phyloP scores from a whole-genome alignment of 2,797 vertebrate species.

The Xyrichtys novacula region DNA sequence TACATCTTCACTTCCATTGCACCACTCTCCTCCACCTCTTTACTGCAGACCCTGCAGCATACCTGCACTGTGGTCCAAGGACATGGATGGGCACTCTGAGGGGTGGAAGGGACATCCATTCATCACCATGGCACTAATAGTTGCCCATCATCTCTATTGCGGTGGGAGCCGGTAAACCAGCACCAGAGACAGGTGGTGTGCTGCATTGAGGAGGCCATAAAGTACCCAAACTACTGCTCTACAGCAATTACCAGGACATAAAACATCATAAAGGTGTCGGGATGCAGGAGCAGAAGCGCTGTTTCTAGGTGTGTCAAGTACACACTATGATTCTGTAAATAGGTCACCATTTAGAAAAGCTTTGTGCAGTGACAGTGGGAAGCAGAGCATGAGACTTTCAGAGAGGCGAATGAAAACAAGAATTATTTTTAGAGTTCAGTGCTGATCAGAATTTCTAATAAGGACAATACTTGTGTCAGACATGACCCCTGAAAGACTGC shows the following conservation, averaged over 20 bases:
- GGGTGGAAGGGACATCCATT: conserved; percentile 46
- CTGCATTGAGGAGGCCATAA: conserved; percentile 55
- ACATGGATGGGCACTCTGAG: conserved; percentile 45
- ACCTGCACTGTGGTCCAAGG: conserved; percentile 58
- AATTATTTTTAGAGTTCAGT: conserved; percentile 14
- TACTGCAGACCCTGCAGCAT: conserved; percentile 7
- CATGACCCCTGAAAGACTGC: neutral
- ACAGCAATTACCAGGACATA: conserved; percentile 57
- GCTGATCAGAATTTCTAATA: conserved; percentile 5
- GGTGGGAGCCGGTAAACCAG: conserved; percentile 53
- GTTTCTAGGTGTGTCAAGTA: conserved; percentile 29
- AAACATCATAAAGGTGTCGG: conserved; percentile 52
- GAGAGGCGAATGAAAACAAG: conserved; percentile 14
- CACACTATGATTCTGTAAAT: conserved; percentile 24
- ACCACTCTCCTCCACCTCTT: conserved; percentile 3
- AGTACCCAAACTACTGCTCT: conserved; percentile 49
- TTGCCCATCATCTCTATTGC: conserved; percentile 59
- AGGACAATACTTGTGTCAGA: neutral
- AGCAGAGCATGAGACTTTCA: conserved; percentile 2
- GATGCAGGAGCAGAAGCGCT: neutral
- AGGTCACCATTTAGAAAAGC: conserved; percentile 12
- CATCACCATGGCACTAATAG: conserved; percentile 64
- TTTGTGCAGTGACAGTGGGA: neutral
- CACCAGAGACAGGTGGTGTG: conserved; percentile 60
- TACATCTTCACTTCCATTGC: too few relatives aligned